A percentile compares a stretch with the other conserved stretches of the same genome.
Conservation (phyloP, 2,797 vertebrate genomes). For the Malacoctenus gilli region DNA sequence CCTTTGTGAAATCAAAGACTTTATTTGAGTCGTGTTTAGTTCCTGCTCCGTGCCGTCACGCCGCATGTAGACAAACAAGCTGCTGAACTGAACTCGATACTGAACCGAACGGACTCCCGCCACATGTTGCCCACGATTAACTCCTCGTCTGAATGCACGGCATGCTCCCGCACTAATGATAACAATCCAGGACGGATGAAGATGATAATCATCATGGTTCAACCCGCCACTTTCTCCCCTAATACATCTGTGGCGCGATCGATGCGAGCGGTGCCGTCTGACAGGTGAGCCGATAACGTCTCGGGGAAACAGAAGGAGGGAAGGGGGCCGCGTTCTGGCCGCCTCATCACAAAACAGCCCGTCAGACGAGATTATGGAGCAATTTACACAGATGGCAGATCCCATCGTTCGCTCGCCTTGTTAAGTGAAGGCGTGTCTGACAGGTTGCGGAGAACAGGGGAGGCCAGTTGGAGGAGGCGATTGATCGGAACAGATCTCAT, state of each 20-base stretch:
- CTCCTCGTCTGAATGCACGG: conserved; percentile 32
- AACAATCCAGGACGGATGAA: conserved; percentile 46
- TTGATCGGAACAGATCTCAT: conserved; percentile 56
- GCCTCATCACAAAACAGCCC: conserved; percentile 50
- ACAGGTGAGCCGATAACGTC: conserved; percentile 66
- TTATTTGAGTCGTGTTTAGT: not conserved
- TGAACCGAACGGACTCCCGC: conserved; percentile 21
- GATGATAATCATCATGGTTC: conserved; percentile 51
- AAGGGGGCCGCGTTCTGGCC: conserved; percentile 27
- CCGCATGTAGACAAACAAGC: conserved; percentile 19
- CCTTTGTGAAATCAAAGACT: not conserved
- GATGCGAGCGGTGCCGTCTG: conserved; percentile 44
- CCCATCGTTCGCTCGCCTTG: conserved; percentile 63
- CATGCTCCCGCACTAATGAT: conserved; percentile 40
- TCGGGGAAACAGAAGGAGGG: conserved; percentile 30
- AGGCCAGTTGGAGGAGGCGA: not conserved
- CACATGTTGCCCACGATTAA: conserved; percentile 33
- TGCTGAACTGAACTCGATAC: conserved; percentile 10
- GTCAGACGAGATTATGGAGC: conserved; percentile 71
- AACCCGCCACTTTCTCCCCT: conserved; percentile 42
- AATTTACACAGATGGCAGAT: conserved; percentile 71
- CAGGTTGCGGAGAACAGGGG: conserved; percentile 25
- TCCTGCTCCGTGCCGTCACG: conserved; percentile 2
- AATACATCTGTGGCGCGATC: conserved; percentile 52
- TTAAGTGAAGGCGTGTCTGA: conserved; percentile 60